phyloP scores from a whole-genome alignment of 1,140 invertebrate genomes.

The Pomacea maculata region DNA sequence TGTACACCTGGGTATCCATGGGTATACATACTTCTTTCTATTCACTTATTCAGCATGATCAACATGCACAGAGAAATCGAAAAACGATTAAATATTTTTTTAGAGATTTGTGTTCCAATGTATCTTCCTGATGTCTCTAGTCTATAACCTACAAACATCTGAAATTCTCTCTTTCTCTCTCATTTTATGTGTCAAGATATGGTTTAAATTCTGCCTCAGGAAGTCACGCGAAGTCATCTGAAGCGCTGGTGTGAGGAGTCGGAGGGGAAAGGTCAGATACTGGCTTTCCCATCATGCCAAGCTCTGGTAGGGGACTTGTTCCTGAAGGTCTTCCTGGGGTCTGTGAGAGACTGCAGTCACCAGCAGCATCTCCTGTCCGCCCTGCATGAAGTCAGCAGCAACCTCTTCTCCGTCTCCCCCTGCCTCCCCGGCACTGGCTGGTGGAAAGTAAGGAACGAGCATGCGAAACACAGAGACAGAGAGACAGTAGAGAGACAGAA shows the following conservation, averaged over 20 bases:
- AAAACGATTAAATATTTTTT: too few species aligned
- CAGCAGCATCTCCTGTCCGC: conserved; percentile 18
- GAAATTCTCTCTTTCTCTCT: too few species aligned
- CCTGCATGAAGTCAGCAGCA: conserved; percentile 29
- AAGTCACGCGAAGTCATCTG: conserved; percentile 15
- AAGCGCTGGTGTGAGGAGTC: conserved; percentile 14
- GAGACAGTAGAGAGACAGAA: too few species aligned
- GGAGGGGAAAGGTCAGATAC: not conserved
- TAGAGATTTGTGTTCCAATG: too few species aligned
- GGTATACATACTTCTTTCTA: not conserved
- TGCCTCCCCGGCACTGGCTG: conserved; percentile 38
- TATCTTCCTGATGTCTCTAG: too few species aligned
- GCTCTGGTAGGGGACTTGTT: conserved; percentile 18
- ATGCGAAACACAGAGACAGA: too few species aligned
- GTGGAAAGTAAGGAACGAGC: conserved; percentile 32
- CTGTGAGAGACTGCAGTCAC: not conserved
- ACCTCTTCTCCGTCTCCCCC: conserved; percentile 38
- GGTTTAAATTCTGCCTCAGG: not conserved
- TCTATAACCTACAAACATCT: too few species aligned
- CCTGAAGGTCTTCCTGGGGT: conserved; percentile 21
- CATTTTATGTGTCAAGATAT: too few species aligned
- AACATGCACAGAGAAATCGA: not conserved
- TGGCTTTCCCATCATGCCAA: conserved; percentile 24
- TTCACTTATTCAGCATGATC: not conserved
- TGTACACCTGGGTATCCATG: too few species aligned